Evolutionary conservation across 2,797 vertebrate genomes (phyloP), one percentile per base, ranked within the genome.

Genomic region (Ciconia nigra): DNA sequence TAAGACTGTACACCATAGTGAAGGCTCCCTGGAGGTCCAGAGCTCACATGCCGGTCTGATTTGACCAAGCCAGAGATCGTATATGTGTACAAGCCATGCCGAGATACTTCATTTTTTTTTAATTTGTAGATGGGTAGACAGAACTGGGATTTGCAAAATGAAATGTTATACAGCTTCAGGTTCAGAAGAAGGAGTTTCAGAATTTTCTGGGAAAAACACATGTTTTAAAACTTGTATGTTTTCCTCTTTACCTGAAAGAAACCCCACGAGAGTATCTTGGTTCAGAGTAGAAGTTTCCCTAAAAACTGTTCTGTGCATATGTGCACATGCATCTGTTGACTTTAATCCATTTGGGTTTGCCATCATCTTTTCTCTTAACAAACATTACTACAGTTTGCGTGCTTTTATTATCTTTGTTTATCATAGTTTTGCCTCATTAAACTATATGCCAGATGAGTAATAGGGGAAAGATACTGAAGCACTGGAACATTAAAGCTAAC

Each of bases 331-430:
- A 26, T 82, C 0, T 0, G 13, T 84, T 1, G 2, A 58, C 66
- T 92, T 58, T 57, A 70, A 41, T 54, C 63, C 35, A 15, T 83
- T 87, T 83, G 52, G 49, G 35, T 74, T 89, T 86, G 46, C 39
- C 22, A 52, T 92, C 28, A 47, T 81, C 25, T 55, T 90, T 88
- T 79, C 65, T 86, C 80, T 73, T 83, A 83, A 83, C 33, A 89
- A 91, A 61, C 17, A 41, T 67, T 61, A 21, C 44, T 85, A 1
- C 51, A 71, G 42, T 89, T 94, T 83, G 29, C 71, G 22, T 67
- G 51, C 52, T 92, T 89, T 92, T 65, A 62, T 85, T 71, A 7
- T 83, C 55, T 74, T 93, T 81, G 24, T 71, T 83, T 90, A 37
- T 83, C 21, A 1, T 62, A 37, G 55, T 89, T 91, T 96, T 78